A percentile compares a stretch with the other conserved stretches of the same genome.
Evolutionary conservation across 1,140 invertebrate species (phyloP).

Genomic region (Drosophila ananassae): DNA sequence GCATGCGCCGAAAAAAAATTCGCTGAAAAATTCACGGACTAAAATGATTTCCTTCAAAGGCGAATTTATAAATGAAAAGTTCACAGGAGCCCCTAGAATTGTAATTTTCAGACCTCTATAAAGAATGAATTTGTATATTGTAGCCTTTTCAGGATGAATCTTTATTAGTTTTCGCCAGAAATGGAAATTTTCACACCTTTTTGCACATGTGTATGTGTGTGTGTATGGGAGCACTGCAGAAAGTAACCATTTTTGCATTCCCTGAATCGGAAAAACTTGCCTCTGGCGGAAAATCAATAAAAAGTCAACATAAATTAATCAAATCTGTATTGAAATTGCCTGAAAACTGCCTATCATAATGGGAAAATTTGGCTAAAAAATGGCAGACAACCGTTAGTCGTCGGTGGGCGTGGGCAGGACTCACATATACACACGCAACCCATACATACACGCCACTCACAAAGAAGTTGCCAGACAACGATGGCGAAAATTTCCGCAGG

Average conservation of each 20-base stretch:
- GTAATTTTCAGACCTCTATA: background rate
- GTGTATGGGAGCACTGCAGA: slow-evolving; percentile 16
- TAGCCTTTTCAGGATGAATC: background rate
- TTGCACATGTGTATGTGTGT: slow-evolving; percentile 37
- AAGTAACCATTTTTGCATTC: slow-evolving; percentile 61
- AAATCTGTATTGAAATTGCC: background rate
- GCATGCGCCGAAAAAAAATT: slow-evolving; percentile 70
- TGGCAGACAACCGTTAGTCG: background rate
- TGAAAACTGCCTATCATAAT: background rate
- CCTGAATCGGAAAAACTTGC: slow-evolving; percentile 39
- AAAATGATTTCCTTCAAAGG: slow-evolving; percentile 43
- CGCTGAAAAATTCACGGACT: slow-evolving; percentile 51
- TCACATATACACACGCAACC: slow-evolving; percentile 35
- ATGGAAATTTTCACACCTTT: slow-evolving; percentile 53
- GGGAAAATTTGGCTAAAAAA: background rate
- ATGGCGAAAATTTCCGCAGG: slow-evolving; percentile 19
- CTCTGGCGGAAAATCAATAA: slow-evolving; percentile 65
- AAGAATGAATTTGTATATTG: background rate
- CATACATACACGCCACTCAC: slow-evolving; percentile 42
- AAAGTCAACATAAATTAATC: slow-evolving; percentile 33
- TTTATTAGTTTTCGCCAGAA: background rate
- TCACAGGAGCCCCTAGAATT: background rate
- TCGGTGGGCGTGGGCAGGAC: slow-evolving; percentile 51
- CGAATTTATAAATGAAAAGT: slow-evolving; percentile 64
- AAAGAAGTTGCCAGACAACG: slow-evolving; percentile 53